These are phyloP conservation scores for Percopsis omiscomaycus DNA, from an alignment of 2,797 vertebrate species.

Conservation along the genomic window DNA sequence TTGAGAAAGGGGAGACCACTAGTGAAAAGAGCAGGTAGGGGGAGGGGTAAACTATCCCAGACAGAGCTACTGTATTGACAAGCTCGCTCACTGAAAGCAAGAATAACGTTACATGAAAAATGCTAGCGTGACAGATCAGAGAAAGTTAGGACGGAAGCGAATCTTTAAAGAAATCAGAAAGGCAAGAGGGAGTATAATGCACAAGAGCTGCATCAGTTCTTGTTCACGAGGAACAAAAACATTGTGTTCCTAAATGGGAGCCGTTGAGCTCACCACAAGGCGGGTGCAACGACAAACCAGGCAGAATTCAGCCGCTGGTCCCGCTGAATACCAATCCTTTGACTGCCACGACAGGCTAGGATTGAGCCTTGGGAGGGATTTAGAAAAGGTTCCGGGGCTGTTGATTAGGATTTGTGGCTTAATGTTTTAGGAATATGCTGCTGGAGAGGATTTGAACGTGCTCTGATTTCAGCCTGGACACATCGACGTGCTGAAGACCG, in stretches of 20 bases:
- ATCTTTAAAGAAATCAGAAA: background rate
- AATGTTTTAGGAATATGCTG: conserved; percentile 58
- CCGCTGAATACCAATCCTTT: conserved; percentile 55
- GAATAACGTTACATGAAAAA: background rate
- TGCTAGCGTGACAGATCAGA: background rate
- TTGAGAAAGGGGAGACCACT: conserved; percentile 54
- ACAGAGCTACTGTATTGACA: conserved; percentile 72
- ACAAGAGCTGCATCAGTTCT: conserved; percentile 68
- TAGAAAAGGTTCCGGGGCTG: conserved; percentile 40
- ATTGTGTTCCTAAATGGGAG: conserved; percentile 65
- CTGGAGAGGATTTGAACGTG: conserved; percentile 64
- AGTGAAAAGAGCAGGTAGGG: conserved; percentile 49
- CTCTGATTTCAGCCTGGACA: conserved; percentile 69
- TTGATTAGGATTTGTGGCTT: conserved; percentile 62
- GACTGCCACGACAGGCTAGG: conserved; percentile 54
- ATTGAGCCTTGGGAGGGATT: conserved; percentile 61
- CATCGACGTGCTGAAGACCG: conserved; percentile 68
- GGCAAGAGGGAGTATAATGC: conserved; percentile 52
- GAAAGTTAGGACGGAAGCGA: background rate
- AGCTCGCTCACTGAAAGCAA: background rate
- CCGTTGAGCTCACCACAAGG: conserved; percentile 63
- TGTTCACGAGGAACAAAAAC: conserved; percentile 65
- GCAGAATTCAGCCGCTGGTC: conserved; percentile 57
- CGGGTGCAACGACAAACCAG: conserved; percentile 65
- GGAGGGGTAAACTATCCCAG: conserved; percentile 72